These are phyloP conservation scores for Virgularia gustaviana DNA, from an alignment of 92 coral and sea anemone species.

Conservation along the genomic window DNA sequence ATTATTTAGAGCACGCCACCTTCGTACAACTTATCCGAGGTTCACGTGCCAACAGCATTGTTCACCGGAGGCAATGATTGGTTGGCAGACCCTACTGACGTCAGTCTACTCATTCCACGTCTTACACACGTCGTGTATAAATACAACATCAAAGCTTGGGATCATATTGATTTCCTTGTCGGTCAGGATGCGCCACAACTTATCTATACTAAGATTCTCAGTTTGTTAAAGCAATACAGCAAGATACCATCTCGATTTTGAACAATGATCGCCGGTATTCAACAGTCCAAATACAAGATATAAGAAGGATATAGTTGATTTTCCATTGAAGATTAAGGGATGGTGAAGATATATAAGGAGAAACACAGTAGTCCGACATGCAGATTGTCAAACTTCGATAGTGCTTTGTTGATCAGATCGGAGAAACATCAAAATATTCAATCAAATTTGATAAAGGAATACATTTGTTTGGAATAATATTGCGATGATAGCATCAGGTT, in stretches of 20 bases:
- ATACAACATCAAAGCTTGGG: constrained; percentile 59
- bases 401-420: too few relatives aligned
- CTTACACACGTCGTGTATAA: constrained; percentile 55
- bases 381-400: too few relatives aligned
- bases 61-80: constrained; percentile 66
- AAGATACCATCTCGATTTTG: background rate
- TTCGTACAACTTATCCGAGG: constrained; percentile 46
- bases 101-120: constrained; percentile 48
- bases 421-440: too few relatives aligned
- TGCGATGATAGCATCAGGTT: too few relatives aligned
- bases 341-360: too few relatives aligned
- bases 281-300: too few relatives aligned
- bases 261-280: too few relatives aligned
- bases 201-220: constrained; percentile 68
- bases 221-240: constrained; percentile 16
- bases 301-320: too few relatives aligned
- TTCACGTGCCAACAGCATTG: constrained; percentile 58
- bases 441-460: too few relatives aligned
- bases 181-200: constrained; percentile 72
- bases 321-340: too few relatives aligned
- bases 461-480: too few relatives aligned
- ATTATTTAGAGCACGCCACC: constrained; percentile 61
- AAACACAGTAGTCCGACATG: too few relatives aligned
- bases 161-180: constrained; percentile 88
- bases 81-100: constrained; percentile 69